A percentile compares a stretch with the other conserved stretches of the same genome.
Evolutionary conservation across 2,888 invertebrate species (phyloP).

Genomic region (Laspeyria flexula): DNA sequence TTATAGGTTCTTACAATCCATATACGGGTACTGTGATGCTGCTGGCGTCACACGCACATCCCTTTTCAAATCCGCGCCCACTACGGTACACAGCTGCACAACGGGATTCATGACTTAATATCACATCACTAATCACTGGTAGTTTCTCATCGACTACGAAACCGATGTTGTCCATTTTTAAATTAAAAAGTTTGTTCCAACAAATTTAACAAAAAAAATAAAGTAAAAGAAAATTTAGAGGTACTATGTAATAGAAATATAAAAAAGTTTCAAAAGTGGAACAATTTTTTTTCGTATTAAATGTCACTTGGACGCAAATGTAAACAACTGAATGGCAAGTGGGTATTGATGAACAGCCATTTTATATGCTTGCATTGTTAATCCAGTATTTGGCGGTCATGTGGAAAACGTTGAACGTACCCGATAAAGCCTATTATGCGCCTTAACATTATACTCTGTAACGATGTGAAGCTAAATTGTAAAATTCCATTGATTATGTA

Average conservation of each 20-base stretch:
- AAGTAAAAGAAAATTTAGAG: too few species aligned
- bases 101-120: constrained; percentile 14
- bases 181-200: not conserved
- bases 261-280: too few species aligned
- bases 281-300: too few species aligned
- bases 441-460: constrained; percentile 11
- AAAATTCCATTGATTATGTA: not conserved
- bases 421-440: constrained; percentile 37
- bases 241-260: too few species aligned
- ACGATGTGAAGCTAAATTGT: constrained; percentile 14
- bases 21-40: constrained; percentile 46
- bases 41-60: constrained; percentile 16
- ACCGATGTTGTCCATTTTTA: constrained; percentile 70
- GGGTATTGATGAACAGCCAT: constrained; percentile 37
- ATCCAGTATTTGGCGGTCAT: constrained; percentile 51
- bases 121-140: constrained; percentile 40
- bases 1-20: constrained; percentile 63
- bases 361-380: constrained; percentile 55
- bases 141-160: constrained; percentile 63
- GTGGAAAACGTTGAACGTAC: constrained; percentile 48
- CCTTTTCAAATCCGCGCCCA: constrained; percentile 10
- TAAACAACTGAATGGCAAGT: constrained; percentile 39
- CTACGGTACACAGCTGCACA: constrained; percentile 47
- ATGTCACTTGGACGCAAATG: not conserved
- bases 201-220: too few species aligned